Conservation (phyloP, 2,113 vertebrate species). For the Crotalus tigris region DNA sequence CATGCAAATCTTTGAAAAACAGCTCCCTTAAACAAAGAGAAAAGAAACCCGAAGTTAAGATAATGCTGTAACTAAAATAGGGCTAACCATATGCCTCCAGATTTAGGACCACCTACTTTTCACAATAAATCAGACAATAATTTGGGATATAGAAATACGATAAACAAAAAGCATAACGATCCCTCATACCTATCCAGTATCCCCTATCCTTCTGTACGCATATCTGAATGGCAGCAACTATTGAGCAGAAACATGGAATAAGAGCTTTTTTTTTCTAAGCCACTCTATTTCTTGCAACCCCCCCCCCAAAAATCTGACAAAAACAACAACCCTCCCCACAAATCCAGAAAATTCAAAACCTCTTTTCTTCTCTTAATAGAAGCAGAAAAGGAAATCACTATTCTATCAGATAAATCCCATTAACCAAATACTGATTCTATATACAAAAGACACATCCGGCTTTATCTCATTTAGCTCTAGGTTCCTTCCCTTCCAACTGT, state of each 20-base stretch:
- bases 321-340: neutral
- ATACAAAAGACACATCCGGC: no score
- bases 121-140: neutral
- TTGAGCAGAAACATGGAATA: neutral
- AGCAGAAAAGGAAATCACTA: neutral
- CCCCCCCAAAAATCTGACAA: no score
- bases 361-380: neutral
- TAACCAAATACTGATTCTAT: neutral
- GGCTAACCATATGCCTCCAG: neutral
- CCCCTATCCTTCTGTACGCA: neutral
- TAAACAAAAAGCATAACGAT: neutral
- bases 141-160: neutral
- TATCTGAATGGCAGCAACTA: neutral
- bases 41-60: neutral
- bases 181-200: neutral
- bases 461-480: neutral
- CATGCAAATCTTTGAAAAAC: neutral
- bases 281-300: neutral
- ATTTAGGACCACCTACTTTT: neutral
- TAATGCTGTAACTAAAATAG: neutral
- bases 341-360: neutral
- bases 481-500: neutral
- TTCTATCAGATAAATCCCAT: neutral
- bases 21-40: neutral
- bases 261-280: neutral